A percentile compares a stretch with the other conserved stretches of the same genome.
phyloP scores from a whole-genome alignment of 2,797 vertebrate species.

The Scarus forsteni region DNA sequence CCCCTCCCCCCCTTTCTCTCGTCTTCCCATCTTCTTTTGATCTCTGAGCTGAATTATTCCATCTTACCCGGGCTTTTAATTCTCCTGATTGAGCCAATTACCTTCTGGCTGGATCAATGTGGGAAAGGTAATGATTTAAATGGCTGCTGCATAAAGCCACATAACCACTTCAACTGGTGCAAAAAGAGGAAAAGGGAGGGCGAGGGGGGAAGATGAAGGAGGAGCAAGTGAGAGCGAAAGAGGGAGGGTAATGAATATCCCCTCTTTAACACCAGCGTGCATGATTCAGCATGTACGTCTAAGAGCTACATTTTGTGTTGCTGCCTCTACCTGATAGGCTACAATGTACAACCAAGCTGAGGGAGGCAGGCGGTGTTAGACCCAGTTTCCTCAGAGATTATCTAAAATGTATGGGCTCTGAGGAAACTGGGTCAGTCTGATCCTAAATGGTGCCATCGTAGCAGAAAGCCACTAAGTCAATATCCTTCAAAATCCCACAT shows the following conservation, averaged over 20 bases:
- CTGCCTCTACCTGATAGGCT: slow-evolving; percentile 63
- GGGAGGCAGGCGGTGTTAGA: slow-evolving; percentile 63
- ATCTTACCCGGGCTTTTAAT: slow-evolving; percentile 80
- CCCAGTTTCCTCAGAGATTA: slow-evolving; percentile 73
- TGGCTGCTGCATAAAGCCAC: slow-evolving; percentile 75
- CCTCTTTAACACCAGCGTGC: slow-evolving; percentile 70
- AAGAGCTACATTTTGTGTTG: slow-evolving; percentile 72
- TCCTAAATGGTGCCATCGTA: slow-evolving; percentile 73
- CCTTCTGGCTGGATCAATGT: slow-evolving; percentile 81
- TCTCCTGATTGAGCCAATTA: slow-evolving; percentile 84
- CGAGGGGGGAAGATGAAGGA: slow-evolving; percentile 24
- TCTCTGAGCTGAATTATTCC: slow-evolving; percentile 79
- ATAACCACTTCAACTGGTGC: slow-evolving; percentile 69
- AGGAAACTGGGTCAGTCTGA: slow-evolving; percentile 81
- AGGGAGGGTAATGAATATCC: slow-evolving; percentile 72
- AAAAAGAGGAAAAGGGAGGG: slow-evolving; percentile 26
- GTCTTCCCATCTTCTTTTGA: slow-evolving; percentile 69
- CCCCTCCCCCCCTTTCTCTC: slow-evolving; percentile 37
- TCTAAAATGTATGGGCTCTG: slow-evolving; percentile 76
- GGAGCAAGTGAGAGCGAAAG: slow-evolving; percentile 42
- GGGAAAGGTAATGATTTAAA: slow-evolving; percentile 83
- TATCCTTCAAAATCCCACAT: slow-evolving; percentile 57
- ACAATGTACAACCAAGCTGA: slow-evolving; percentile 60
- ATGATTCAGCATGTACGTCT: slow-evolving; percentile 79
- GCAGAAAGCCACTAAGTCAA: slow-evolving; percentile 75